These are phyloP conservation scores for Andrena bicolor DNA, from an alignment of 2,888 invertebrate species.

Conservation along the genomic window DNA sequence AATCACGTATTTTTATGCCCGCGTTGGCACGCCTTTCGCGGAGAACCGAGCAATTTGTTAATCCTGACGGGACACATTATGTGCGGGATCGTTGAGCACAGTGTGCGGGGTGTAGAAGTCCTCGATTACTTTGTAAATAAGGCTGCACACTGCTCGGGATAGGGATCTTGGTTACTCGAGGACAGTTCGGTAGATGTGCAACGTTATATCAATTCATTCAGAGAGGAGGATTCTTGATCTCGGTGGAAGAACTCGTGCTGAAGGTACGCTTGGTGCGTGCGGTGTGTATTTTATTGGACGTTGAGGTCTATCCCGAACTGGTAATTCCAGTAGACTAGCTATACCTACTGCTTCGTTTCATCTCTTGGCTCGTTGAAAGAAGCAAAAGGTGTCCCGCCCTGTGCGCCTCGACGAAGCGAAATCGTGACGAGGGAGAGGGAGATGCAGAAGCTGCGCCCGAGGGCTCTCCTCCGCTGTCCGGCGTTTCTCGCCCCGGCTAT, in stretches of 20 bases:
- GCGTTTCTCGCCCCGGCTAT: constrained; percentile 61
- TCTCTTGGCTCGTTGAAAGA: not conserved
- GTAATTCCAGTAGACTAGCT: not conserved
- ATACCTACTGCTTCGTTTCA: not conserved
- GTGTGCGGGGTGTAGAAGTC: not conserved
- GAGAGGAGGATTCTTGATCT: not conserved
- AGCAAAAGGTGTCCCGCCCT: not conserved
- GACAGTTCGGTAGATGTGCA: not conserved
- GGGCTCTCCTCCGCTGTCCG: constrained; percentile 19
- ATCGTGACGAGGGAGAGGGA: not conserved
- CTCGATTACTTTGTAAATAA: constrained; percentile 6
- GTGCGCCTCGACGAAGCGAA: not conserved
- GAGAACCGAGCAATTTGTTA: constrained; percentile 14
- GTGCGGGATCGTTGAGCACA: not conserved
- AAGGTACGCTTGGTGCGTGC: no score
- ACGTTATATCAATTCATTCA: not conserved
- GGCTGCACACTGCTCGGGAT: not conserved
- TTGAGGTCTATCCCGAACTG: no score
- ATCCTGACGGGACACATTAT: not conserved
- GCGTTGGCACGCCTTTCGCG: not conserved
- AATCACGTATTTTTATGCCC: constrained; percentile 28
- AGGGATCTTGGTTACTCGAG: not conserved
- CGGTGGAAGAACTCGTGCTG: not conserved
- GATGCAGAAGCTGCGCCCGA: constrained; percentile 11
- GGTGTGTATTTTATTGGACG: no score